Percentiles rank a stretch among this genome's conserved stretches.
Evolutionary conservation across 2,888 invertebrate genomes (phyloP).

Genomic region (Helicoverpa assulta): DNA sequence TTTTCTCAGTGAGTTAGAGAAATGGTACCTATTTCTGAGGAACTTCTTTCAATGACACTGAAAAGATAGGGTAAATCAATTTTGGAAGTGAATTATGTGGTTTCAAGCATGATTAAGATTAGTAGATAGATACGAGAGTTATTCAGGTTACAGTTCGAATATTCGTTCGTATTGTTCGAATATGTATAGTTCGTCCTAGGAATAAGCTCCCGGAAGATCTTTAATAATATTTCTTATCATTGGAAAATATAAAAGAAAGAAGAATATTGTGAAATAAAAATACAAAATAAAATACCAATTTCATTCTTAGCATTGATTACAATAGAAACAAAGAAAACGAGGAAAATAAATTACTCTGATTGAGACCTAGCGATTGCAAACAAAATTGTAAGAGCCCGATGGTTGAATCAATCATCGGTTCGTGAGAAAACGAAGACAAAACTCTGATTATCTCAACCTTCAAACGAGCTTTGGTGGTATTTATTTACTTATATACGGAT

Average conservation of each 20-base stretch:
- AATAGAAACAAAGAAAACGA: constrained; percentile 5
- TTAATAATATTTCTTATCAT: background rate
- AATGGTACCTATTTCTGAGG: constrained; percentile 19
- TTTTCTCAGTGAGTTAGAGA: constrained; percentile 47
- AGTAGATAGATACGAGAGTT: background rate
- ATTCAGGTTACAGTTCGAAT: background rate
- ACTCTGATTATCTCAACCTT: constrained; percentile 40
- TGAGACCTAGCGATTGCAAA: constrained; percentile 38
- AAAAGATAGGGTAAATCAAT: constrained; percentile 23
- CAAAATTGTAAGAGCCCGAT: constrained; percentile 17
- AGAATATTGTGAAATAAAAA: background rate
- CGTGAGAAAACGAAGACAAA: constrained; percentile 28
- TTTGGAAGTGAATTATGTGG: background rate
- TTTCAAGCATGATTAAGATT: background rate
- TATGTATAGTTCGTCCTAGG: too few species aligned
- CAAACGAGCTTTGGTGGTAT: constrained; percentile 15
- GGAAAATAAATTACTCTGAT: constrained; percentile 23
- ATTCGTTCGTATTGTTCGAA: too few species aligned
- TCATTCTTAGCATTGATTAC: background rate
- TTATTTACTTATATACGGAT: constrained; percentile 1
- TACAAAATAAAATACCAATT: background rate
- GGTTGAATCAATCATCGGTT: constrained; percentile 44
- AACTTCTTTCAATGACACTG: constrained; percentile 30
- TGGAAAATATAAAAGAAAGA: background rate
- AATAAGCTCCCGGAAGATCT: background rate